These are phyloP conservation scores for Cheilosia urbana DNA, from an alignment of 2,888 invertebrate genomes.

Conservation along the genomic window DNA sequence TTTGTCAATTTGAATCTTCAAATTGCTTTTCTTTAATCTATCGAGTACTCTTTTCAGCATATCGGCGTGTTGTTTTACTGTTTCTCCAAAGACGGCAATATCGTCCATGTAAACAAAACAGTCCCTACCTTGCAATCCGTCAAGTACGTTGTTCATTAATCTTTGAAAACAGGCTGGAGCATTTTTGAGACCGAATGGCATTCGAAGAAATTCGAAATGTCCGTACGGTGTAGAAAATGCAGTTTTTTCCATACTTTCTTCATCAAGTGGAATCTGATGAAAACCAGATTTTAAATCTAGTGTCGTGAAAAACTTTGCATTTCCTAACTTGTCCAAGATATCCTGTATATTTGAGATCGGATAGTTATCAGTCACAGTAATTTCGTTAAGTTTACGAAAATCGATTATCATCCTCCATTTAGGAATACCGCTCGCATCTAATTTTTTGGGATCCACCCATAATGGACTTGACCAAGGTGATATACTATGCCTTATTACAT, in stretches of 20 bases:
- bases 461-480: conserved; percentile 25
- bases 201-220: not conserved
- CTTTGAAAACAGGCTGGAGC: conserved; percentile 13
- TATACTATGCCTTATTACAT: conserved; percentile 22
- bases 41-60: not conserved
- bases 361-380: not conserved
- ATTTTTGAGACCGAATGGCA: conserved; percentile 15
- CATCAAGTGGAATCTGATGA: not conserved
- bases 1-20: not conserved
- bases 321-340: not conserved
- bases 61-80: not conserved
- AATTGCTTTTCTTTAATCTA: not conserved
- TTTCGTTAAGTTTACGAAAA: not conserved
- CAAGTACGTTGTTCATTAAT: not conserved
- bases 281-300: not conserved
- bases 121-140: not conserved
- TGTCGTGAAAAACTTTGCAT: not conserved
- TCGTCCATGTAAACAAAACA: conserved; percentile 12
- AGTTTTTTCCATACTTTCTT: not conserved
- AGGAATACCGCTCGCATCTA: too few species aligned
- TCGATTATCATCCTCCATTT: not conserved
- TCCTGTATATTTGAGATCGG: conserved; percentile 2
- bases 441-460: too few species aligned
- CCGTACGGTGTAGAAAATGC: not conserved
- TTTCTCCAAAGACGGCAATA: not conserved